These are phyloP conservation scores for Camponotus floridanus DNA, from an alignment of 1,140 invertebrate genomes.

Conservation along the genomic window DNA sequence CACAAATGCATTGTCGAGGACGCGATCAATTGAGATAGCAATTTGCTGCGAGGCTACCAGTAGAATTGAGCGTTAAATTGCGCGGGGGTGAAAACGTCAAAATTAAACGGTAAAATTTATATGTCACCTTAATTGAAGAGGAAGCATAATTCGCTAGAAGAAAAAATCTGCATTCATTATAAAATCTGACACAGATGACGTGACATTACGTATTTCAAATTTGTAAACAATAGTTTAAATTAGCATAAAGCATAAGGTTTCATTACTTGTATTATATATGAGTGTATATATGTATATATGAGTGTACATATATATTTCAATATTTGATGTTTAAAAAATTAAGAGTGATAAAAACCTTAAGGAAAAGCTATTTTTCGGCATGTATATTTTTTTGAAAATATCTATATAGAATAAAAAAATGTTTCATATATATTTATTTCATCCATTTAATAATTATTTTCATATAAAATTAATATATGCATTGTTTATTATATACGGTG, in stretches of 20 bases:
- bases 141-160: conserved; percentile 14
- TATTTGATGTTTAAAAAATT: background rate
- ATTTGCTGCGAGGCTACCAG: conserved; percentile 63
- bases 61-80: conserved; percentile 62
- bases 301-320: background rate
- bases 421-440: background rate
- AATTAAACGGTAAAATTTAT: conserved; percentile 32
- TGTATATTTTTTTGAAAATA: background rate
- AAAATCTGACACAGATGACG: background rate
- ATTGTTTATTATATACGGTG: background rate
- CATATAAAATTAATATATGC: background rate
- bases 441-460: background rate
- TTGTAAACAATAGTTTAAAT: background rate
- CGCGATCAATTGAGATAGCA: conserved; percentile 69
- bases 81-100: conserved; percentile 1
- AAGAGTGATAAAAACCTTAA: no score
- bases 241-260: background rate
- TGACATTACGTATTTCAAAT: background rate
- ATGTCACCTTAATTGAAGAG: conserved; percentile 55
- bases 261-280: background rate
- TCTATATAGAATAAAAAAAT: background rate
- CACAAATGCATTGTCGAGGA: conserved; percentile 67
- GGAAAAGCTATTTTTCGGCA: no score
- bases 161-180: background rate
- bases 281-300: background rate